Evolutionary conservation across 1,140 invertebrate genomes (phyloP).

Genomic region (Drosophila bocki): DNA sequence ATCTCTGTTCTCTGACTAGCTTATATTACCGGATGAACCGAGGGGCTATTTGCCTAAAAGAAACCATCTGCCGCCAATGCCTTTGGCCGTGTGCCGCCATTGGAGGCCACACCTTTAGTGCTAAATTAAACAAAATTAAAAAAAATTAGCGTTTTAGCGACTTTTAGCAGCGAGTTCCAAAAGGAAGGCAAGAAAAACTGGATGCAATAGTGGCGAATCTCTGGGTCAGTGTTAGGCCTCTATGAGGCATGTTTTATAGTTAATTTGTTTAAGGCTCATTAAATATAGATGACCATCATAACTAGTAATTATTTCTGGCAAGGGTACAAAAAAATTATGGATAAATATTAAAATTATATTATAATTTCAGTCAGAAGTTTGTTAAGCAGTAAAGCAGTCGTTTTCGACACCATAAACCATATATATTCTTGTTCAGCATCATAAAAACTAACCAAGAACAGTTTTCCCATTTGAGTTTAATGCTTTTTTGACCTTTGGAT

Average conservation of each 20-base stretch:
- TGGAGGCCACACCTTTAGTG: slow-evolving; percentile 67
- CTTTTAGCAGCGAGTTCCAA: slow-evolving; percentile 10
- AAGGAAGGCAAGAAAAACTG: slow-evolving; percentile 10
- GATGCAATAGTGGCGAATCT: slow-evolving; percentile 1
- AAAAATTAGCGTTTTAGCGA: slow-evolving; percentile 60
- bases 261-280: not conserved
- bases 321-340: no score
- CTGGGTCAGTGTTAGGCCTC: slow-evolving; percentile 3
- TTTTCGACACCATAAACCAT: no score
- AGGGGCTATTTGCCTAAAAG: slow-evolving; percentile 79
- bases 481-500: no score
- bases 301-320: not conserved
- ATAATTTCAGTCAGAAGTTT: no score
- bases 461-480: no score
- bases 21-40: slow-evolving; percentile 31
- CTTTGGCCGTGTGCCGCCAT: slow-evolving; percentile 81
- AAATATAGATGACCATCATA: not conserved
- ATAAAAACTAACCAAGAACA: no score
- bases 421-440: no score
- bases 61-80: slow-evolving; percentile 84
- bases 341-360: no score
- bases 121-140: slow-evolving; percentile 71
- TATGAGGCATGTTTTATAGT: slow-evolving; percentile 3
- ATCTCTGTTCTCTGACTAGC: slow-evolving; percentile 18
- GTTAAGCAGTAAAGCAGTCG: no score